Conservation (phyloP, 2,888 invertebrate species). For the Drosophila parthenogenetica region DNA sequence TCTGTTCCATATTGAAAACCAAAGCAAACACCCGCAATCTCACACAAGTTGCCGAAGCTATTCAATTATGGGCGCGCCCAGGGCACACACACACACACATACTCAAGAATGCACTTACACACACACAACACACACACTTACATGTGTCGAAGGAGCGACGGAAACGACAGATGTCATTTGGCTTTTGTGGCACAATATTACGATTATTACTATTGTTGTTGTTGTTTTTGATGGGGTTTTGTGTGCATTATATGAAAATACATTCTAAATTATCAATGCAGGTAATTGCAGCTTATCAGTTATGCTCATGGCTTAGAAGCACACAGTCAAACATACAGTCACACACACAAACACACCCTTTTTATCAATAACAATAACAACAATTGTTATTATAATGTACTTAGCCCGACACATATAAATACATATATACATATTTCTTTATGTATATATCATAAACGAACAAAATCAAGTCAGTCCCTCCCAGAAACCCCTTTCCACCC, state of each 20-base stretch:
- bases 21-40: slow-evolving; percentile 72
- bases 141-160: slow-evolving; percentile 35
- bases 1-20: slow-evolving; percentile 41
- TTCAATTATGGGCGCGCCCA: slow-evolving; percentile 78
- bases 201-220: slow-evolving; percentile 48
- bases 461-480: slow-evolving; percentile 20
- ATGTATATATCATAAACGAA: slow-evolving; percentile 35
- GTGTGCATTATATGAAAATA: slow-evolving; percentile 69
- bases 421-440: background rate
- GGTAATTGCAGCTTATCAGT: slow-evolving; percentile 81
- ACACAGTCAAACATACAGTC: slow-evolving; percentile 6
- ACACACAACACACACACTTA: slow-evolving; percentile 18
- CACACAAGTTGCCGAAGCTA: slow-evolving; percentile 59
- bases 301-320: slow-evolving; percentile 71
- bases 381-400: slow-evolving; percentile 70
- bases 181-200: slow-evolving; percentile 72
- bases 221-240: slow-evolving; percentile 35
- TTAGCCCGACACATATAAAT: slow-evolving; percentile 30
- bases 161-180: slow-evolving; percentile 70
- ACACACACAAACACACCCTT: slow-evolving; percentile 51
- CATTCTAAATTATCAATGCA: slow-evolving; percentile 80
- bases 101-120: slow-evolving; percentile 24
- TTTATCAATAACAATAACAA: slow-evolving; percentile 66
- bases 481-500: background rate
- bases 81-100: slow-evolving; percentile 41